Evolutionary conservation across 2,113 vertebrate species (phyloP).

Genomic region (Pipra filicauda): DNA sequence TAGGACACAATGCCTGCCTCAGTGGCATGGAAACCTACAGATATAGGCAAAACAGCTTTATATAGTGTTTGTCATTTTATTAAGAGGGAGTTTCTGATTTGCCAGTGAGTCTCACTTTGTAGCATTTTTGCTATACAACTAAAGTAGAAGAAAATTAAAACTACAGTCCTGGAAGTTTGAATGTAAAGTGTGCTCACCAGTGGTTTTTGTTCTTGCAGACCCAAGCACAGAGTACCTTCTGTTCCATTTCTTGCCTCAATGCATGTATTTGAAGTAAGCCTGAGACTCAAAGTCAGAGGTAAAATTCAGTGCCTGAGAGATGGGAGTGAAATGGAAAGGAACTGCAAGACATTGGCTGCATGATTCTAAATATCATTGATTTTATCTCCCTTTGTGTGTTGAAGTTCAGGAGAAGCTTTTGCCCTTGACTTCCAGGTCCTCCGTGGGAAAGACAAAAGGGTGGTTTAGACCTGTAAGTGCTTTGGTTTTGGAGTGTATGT

Average conservation of each 20-base stretch:
- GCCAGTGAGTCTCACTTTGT: neutral
- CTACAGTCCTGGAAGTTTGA: neutral
- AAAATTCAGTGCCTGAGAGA: neutral
- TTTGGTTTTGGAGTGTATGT: neutral
- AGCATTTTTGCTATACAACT: neutral
- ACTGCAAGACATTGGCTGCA: neutral
- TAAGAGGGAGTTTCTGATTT: neutral
- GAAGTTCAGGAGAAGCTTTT: neutral
- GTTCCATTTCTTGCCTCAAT: neutral
- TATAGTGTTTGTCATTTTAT: neutral
- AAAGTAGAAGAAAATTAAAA: neutral
- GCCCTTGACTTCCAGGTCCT: neutral
- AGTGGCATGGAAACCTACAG: neutral
- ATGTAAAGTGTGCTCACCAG: neutral
- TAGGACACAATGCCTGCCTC: neutral
- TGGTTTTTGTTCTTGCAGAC: neutral
- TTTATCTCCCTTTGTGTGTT: neutral
- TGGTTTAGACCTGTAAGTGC: neutral
- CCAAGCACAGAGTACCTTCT: neutral
- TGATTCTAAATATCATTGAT: neutral
- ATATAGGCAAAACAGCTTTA: neutral
- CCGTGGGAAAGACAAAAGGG: neutral
- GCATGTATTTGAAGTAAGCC: neutral
- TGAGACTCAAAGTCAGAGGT: neutral
- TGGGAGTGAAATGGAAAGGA: neutral